Conservation (phyloP, 35 echinoderm and acorn worm species). For the Antedon bifida region DNA sequence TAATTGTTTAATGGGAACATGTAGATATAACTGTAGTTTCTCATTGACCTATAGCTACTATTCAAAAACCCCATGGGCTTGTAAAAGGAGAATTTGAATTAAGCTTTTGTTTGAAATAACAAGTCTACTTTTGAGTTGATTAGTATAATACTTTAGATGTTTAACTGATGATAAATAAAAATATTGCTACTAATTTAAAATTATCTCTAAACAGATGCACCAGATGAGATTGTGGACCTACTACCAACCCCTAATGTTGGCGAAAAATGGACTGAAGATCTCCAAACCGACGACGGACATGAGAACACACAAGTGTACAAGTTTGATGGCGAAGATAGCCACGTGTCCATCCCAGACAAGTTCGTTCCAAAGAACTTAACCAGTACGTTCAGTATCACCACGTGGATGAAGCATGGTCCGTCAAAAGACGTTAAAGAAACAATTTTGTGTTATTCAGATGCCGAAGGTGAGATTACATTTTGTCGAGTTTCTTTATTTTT, state of each 20-base stretch:
- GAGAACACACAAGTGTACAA: slow-evolving; percentile 86
- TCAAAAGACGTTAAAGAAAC: slow-evolving; percentile 67
- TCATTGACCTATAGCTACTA: no score
- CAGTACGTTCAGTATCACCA: slow-evolving; percentile 46
- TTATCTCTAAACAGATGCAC: slow-evolving; percentile 37
- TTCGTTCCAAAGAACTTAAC: slow-evolving; percentile 60
- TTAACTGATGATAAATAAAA: no score
- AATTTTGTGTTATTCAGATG: slow-evolving; percentile 72
- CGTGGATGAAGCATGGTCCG: slow-evolving; percentile 83
- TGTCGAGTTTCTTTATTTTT: no score
- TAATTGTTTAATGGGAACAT: no score
- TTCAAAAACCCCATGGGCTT: no score
- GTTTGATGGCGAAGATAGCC: slow-evolving; percentile 62
- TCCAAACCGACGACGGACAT: slow-evolving; percentile 65
- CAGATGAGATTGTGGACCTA: slow-evolving; percentile 56
- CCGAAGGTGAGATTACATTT: slow-evolving; percentile 40
- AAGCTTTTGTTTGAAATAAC: no score
- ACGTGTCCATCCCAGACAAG: slow-evolving; percentile 50
- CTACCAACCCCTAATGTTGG: slow-evolving; percentile 64
- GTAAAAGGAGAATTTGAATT: no score
- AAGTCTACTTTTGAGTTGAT: no score
- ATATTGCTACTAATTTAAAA: no score
- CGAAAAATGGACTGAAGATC: slow-evolving; percentile 64
- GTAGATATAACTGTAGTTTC: no score
- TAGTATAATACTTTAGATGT: no score